These are phyloP conservation scores for Solen grandis DNA, from an alignment of 1,140 invertebrate species.

Conservation along the genomic window DNA sequence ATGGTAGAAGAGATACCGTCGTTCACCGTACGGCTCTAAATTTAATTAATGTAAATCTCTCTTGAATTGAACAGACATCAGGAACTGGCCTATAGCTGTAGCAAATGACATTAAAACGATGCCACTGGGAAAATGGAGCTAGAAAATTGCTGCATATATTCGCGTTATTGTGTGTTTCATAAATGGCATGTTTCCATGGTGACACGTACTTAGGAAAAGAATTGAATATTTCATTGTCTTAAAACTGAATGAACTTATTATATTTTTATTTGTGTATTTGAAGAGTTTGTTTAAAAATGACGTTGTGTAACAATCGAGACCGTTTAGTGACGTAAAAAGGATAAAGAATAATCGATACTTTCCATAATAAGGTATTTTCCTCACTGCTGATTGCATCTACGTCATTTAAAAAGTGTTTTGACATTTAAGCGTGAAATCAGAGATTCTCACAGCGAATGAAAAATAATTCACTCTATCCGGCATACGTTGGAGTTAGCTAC, in stretches of 20 bases:
- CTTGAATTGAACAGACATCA: slow-evolving; percentile 52
- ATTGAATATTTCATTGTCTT: slow-evolving; percentile 27
- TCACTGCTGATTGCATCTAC: too few species aligned
- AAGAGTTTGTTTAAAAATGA: slow-evolving; percentile 12
- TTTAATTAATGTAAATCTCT: too few species aligned
- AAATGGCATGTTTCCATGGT: slow-evolving; percentile 56
- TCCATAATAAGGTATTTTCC: neutral
- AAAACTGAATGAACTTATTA: too few species aligned
- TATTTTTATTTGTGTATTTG: slow-evolving; percentile 27
- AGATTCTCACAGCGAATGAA: too few species aligned
- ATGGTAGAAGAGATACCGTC: too few species aligned
- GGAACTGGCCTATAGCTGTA: slow-evolving; percentile 37
- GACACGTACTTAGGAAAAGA: slow-evolving; percentile 43
- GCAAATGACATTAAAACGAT: slow-evolving; percentile 51
- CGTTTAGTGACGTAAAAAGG: neutral
- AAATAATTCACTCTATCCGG: too few species aligned
- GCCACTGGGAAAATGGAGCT: slow-evolving; percentile 40
- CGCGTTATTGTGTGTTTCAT: slow-evolving; percentile 54
- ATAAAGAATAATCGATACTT: neutral
- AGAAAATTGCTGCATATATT: slow-evolving; percentile 56
- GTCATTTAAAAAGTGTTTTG: too few species aligned
- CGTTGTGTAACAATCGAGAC: neutral
- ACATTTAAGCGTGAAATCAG: too few species aligned
- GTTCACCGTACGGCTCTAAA: too few species aligned
- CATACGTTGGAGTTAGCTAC: too few species aligned